Base-by-base conservation (phyloP, 1,140 invertebrate species). In the Agrilus planipennis region DNA sequence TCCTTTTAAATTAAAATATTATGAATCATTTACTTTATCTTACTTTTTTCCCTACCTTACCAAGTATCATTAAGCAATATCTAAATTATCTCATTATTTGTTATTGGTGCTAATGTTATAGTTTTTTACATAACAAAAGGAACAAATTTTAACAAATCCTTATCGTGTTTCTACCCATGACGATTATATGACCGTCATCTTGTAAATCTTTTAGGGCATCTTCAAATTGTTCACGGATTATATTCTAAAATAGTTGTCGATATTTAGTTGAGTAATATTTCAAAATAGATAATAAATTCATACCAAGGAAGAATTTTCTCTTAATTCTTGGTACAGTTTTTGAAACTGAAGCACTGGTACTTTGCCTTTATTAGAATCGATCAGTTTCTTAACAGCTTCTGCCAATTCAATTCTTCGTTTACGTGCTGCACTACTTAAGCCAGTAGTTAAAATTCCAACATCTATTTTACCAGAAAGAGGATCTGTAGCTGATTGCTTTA, bases 401-500 rank as follows among this genome's bases (percentile, higher is more conserved):
- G 76, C 74, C 3, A 96, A 60, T 57, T 92, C 85, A 1, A 72
- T 72, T 31, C 79, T 73, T 10, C 81, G 73, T 51, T 88, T 80
- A 14, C 91, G 71, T 0, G 81, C 81, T 2, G 83, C 77, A 14
- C 76, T 78, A 46, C 90, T 94, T 46, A 93, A 69, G 12, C 95
- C 95, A 1, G 93, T 96, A 0, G 91, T 94, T 9, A 99, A 67
- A 61, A 99, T 99, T 40, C 78, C 81, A 21, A 99, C 79, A 67
- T 99, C 94, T 47, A 99, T 96, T 62, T 85, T 89, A 2, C 95
- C 95, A 9, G 89, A 94, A 0, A 84, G 61, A 1, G 95, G 95
- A 76, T 99, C 93, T 0, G 89, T 89, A 0, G 94, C 92, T 1
- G 94, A 92, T 61, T 99, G 93, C 61, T 97, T 97, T 29, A 99